Evolutionary conservation across 2,113 vertebrate species (phyloP).

Genomic region (Carassius gibelio): DNA sequence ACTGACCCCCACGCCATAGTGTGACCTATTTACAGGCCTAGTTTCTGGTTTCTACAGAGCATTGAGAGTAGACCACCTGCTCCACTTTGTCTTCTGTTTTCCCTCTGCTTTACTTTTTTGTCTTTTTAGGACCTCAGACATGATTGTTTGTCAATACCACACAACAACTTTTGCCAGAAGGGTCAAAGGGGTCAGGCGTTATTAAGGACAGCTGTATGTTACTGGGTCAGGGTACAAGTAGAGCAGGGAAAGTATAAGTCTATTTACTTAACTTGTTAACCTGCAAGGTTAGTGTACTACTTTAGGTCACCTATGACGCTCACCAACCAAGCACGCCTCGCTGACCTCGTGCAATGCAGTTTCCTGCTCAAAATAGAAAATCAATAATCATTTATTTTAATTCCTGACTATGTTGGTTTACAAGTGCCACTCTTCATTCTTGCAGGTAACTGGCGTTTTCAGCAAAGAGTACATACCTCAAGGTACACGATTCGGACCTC

Average conservation of each 20-base stretch:
- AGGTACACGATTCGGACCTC: conserved; percentile 77
- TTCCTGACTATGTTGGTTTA: background rate
- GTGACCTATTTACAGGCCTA: conserved; percentile 10
- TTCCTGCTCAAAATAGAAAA: background rate
- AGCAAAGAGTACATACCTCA: conserved; percentile 81
- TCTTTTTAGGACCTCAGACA: background rate
- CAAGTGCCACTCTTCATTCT: conserved; percentile 21
- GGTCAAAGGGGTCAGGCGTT: background rate
- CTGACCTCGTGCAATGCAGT: background rate
- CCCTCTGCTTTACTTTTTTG: background rate
- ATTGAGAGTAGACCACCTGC: conserved; percentile 11
- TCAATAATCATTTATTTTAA: background rate
- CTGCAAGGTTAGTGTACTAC: conserved; percentile 63
- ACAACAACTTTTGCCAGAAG: background rate
- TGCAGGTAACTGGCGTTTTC: conserved; percentile 77
- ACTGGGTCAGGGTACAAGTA: conserved; percentile 59
- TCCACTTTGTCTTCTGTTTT: conserved; percentile 6
- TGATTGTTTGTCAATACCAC: conserved; percentile 32
- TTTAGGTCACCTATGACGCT: conserved; percentile 19
- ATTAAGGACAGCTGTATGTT: background rate
- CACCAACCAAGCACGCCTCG: conserved; percentile 33
- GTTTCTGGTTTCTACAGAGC: background rate
- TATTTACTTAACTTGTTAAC: conserved; percentile 65
- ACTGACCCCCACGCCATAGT: conserved; percentile 10
- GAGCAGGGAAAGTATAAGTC: conserved; percentile 68